Base-by-base conservation (phyloP, 2,113 vertebrate species). In the Colossoma macropomum region DNA sequence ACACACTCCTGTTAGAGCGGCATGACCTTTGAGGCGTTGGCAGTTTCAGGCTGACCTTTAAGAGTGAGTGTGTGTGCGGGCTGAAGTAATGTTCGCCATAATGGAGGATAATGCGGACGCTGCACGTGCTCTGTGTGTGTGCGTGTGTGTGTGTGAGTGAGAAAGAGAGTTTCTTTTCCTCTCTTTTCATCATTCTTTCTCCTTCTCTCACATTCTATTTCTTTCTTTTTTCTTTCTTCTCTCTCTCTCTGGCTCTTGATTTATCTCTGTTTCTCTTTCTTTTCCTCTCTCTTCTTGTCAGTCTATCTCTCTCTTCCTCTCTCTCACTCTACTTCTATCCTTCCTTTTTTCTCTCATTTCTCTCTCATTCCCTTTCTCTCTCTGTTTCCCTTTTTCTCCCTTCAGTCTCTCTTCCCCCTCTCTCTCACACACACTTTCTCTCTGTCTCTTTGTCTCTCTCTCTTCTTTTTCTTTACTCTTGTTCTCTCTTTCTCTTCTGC, bases 11-110 rank as follows among this genome's bases (percentile, higher is more conserved):
- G 87, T 91, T 91, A 91, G 87, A 92, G 86, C 87, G 91, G 88
- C 86, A 83, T 89, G 89, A 92, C 93, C 92, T 93, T 93, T 93
- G 79, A 88, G 89, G 88, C 87, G 89, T 90, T 92, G 88, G 90
- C 91, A 93, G 86, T 89, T 92, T 89, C 85, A 80, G 66, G 48
- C 66, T 91, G 89, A 90, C 91, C 93, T 93, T 93, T 93, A 85
- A 89, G 77, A 87, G 86, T 80, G 87, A 88, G 78, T 79, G 63
- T 59, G 66, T 56, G 28, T 23, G 63, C 41, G 50, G 81, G 52
- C 28, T 38, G 52, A 54, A 77, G 74, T 83, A 83, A 83, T 83
- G 65, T 62, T 75, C 65, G 70, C 74, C 13, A 48, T 83, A 77
- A 77, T 77, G 63, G 74, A 83, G 74, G 81, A 83, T 83, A 83